Evolutionary conservation across 1,140 invertebrate species (phyloP).

Genomic region (Euwallacea similis): DNA sequence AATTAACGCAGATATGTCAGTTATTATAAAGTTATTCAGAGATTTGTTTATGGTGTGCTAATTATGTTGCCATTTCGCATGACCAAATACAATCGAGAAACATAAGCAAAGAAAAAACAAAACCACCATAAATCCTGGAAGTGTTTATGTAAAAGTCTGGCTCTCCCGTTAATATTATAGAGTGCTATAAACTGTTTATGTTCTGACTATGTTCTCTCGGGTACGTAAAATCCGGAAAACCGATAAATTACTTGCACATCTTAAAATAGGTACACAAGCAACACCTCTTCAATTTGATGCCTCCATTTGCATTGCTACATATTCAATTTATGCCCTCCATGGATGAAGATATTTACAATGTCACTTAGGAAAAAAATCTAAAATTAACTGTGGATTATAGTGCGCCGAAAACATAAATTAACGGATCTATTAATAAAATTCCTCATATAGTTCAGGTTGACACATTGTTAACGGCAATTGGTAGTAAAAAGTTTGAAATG

Average conservation of each 20-base stretch:
- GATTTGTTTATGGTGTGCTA: neutral
- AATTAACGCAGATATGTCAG: slow-evolving; percentile 22
- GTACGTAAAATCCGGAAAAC: neutral
- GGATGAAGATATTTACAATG: no score
- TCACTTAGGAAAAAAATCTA: no score
- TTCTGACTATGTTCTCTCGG: neutral
- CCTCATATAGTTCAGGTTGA: no score
- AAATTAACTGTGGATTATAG: no score
- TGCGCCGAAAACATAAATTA: no score
- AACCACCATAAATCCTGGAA: slow-evolving; percentile 1
- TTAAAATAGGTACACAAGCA: neutral
- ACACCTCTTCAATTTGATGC: no score
- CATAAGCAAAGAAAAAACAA: neutral
- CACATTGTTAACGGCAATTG: no score
- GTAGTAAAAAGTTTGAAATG: no score
- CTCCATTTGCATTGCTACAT: no score
- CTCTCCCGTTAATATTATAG: slow-evolving; percentile 6
- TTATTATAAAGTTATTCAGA: slow-evolving; percentile 14
- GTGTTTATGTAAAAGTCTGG: slow-evolving; percentile 6
- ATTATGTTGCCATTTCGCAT: slow-evolving; percentile 1
- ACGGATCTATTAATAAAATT: no score
- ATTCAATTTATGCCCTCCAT: no score
- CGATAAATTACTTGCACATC: slow-evolving; percentile 1
- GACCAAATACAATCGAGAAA: neutral
- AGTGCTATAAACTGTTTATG: slow-evolving; percentile 4